Evolutionary conservation across 2,113 vertebrate species (phyloP).

Genomic region (Bothrops jararaca): DNA sequence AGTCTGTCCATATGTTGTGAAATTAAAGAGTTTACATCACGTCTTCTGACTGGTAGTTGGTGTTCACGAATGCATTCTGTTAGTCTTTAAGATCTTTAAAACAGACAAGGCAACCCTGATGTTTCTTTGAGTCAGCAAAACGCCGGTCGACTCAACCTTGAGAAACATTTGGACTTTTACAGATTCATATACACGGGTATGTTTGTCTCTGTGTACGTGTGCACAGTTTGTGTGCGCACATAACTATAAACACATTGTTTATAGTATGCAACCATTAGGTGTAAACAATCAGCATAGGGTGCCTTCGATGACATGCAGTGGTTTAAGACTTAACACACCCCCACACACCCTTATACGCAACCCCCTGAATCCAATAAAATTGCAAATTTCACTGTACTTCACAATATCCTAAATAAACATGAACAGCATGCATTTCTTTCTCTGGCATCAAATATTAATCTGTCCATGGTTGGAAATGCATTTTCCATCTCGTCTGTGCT

Average conservation of each 20-base stretch:
- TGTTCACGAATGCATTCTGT: too few species aligned
- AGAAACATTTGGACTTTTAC: neutral
- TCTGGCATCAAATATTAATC: constrained; percentile 98
- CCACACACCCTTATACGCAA: constrained; percentile 22
- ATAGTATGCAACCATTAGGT: constrained; percentile 48
- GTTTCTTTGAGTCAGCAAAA: neutral
- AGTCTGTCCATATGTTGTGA: too few species aligned
- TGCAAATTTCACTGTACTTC: constrained; percentile 97
- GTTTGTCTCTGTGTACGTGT: neutral
- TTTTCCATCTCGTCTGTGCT: constrained; percentile 74
- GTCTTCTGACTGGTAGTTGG: too few species aligned
- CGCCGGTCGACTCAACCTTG: neutral
- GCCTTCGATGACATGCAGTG: constrained; percentile 64
- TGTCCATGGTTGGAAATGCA: constrained; percentile 77
- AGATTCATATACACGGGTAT: neutral
- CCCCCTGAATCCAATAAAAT: constrained; percentile 95
- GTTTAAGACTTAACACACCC: constrained; percentile 71
- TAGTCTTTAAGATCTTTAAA: too few species aligned
- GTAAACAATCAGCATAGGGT: constrained; percentile 63
- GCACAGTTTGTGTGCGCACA: neutral
- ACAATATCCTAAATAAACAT: constrained; percentile 99
- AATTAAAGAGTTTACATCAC: too few species aligned
- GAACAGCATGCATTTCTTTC: constrained; percentile 83
- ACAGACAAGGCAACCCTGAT: neutral
- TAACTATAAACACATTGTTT: constrained; percentile 39